Conservation (phyloP, 2,888 invertebrate genomes). For the Aromia moschata region DNA sequence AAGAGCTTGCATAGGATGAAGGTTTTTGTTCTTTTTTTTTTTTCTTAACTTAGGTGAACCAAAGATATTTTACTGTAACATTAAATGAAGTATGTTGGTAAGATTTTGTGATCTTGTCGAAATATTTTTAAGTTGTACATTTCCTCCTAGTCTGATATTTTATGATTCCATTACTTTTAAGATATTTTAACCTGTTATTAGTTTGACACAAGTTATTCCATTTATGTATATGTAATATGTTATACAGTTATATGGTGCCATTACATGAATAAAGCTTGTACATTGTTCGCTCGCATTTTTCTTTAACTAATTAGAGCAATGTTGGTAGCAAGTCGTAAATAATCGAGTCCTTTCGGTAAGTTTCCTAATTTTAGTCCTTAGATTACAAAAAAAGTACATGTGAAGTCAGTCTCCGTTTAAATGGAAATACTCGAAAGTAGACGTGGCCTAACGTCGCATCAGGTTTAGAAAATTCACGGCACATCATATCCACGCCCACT, state of each 20-base stretch:
- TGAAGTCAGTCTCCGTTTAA: no score
- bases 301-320: no score
- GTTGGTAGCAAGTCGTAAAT: no score
- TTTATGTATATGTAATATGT: constrained; percentile 41
- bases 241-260: constrained; percentile 53
- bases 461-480: no score
- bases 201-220: constrained; percentile 41
- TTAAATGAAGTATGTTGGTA: constrained; percentile 27
- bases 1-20: constrained; percentile 25
- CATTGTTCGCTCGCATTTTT: constrained; percentile 46
- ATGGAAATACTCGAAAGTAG: no score
- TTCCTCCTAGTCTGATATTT: constrained; percentile 54
- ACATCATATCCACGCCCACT: no score
- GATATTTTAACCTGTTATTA: constrained; percentile 45
- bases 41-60: constrained; percentile 43
- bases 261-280: constrained; percentile 58
- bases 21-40: constrained; percentile 19
- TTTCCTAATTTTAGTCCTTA: no score
- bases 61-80: constrained; percentile 47
- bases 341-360: no score
- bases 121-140: constrained; percentile 44
- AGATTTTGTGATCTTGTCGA: constrained; percentile 45
- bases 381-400: no score
- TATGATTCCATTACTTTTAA: constrained; percentile 45
- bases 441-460: no score